Conservation (phyloP, 2,797 vertebrate genomes). For the Darevskia nairensis region DNA sequence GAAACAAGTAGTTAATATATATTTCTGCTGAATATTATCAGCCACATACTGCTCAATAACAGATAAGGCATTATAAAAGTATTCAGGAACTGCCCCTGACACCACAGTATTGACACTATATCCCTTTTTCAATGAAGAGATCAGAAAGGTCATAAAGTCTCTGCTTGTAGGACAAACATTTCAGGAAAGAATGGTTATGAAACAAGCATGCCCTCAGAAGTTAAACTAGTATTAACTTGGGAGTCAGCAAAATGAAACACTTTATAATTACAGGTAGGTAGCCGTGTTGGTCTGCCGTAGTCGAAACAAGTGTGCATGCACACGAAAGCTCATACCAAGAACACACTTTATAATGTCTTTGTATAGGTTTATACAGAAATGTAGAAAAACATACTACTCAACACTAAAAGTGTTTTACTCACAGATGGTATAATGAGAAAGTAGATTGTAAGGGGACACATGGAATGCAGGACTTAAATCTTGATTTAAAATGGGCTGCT, state of each 20-base stretch:
- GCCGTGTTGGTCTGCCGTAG: no score
- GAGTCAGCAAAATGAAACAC: not conserved
- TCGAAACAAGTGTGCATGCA: no score
- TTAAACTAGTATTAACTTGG: not conserved
- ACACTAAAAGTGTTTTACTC: not conserved
- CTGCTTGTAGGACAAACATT: conserved; percentile 13
- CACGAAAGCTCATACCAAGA: no score
- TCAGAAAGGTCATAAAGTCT: conserved; percentile 48
- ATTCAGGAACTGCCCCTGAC: not conserved
- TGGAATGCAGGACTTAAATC: not conserved
- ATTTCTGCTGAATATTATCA: not conserved
- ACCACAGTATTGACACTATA: conserved; percentile 18
- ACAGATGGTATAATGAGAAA: not conserved
- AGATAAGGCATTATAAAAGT: not conserved
- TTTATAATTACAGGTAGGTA: not conserved
- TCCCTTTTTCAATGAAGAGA: conserved; percentile 25
- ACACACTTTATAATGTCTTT: not conserved
- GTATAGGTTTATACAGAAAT: not conserved
- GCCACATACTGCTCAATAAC: not conserved
- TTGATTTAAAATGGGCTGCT: not conserved
- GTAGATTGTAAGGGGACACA: not conserved
- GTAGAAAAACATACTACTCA: not conserved
- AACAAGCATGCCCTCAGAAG: not conserved
- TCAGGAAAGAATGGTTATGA: conserved; percentile 21
- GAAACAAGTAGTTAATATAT: not conserved